Evolutionary conservation across 2,113 vertebrate genomes (phyloP), one percentile per base, ranked within the genome.

Genomic region (Strix aluco): DNA sequence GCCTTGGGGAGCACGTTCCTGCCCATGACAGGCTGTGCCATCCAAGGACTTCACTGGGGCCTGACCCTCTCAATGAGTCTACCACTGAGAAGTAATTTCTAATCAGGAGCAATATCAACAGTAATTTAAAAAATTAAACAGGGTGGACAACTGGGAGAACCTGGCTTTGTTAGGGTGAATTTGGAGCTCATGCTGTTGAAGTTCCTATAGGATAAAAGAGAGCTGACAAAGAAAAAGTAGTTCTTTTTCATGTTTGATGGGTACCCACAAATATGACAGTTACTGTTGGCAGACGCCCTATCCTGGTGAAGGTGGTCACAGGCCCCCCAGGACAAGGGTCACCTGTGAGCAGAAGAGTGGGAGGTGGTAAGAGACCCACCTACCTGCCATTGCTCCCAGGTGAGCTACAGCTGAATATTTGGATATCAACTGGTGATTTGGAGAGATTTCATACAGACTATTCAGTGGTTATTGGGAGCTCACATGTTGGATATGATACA

Each of bases 1-100:
- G 29, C 29, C 25, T 55, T 54, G 74, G 52, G 57, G 71, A 81
- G 21, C 25, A 36, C 36, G 40, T 1, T 34, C 5, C 34, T 81
- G 51, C 22, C 49, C 44, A 13, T 1, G 4, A 25, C 29, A 27
- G 27, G 30, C 17, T 8, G 34, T 67, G 54, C 36, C 58, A 42
- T 42, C n/a, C 36, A 34, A 2, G 6, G 65, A 15, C 57, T 87
- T 67, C 10, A 4, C 2, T 20, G 25, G 29, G 32, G 46, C n/a
- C 77, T 23, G 72, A 34, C 17, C 3, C 13, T 73, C 52, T 30
- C 4, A 2, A 36, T 0, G 0, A 36, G 13, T 29, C 44, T n/a
- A 13, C 11, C 21, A 11, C 32, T 34, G 26, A 79, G 66, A 66
- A 67, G 55, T 22, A 15, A 29, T 72, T 90, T 30, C 66, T 72